Conservation (phyloP, 92 coral and sea anemone species). For the Muricea muricata region DNA sequence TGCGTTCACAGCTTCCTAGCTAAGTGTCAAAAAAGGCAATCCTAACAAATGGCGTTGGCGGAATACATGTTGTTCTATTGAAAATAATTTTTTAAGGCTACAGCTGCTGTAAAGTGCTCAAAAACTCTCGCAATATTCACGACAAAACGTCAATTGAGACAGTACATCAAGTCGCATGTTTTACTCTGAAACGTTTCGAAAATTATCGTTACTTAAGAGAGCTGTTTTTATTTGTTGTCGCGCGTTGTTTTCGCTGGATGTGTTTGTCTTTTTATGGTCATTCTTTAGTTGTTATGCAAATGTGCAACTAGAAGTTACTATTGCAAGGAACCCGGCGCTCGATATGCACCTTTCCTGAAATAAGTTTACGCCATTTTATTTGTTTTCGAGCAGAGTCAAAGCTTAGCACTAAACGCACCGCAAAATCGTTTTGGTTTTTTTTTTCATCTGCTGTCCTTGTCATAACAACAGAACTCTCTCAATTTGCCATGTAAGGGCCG, state of each 20-base stretch:
- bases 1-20: background rate
- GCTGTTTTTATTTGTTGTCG: background rate
- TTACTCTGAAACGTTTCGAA: background rate
- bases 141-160: background rate
- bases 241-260: background rate
- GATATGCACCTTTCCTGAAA: too few relatives aligned
- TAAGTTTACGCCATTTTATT: too few relatives aligned
- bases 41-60: constrained; percentile 4
- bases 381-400: too few relatives aligned
- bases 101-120: background rate
- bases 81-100: background rate
- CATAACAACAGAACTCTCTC: too few relatives aligned
- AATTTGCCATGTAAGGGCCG: too few relatives aligned
- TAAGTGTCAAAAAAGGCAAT: background rate
- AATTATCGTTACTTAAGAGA: background rate
- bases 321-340: too few relatives aligned
- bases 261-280: background rate
- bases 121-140: background rate
- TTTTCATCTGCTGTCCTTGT: too few relatives aligned
- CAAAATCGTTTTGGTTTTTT: too few relatives aligned
- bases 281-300: constrained; percentile 10
- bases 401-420: too few relatives aligned
- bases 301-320: background rate
- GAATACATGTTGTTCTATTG: background rate
- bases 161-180: background rate